phyloP scores from a whole-genome alignment of 2,797 vertebrate genomes.

The Anguilla obscura region DNA sequence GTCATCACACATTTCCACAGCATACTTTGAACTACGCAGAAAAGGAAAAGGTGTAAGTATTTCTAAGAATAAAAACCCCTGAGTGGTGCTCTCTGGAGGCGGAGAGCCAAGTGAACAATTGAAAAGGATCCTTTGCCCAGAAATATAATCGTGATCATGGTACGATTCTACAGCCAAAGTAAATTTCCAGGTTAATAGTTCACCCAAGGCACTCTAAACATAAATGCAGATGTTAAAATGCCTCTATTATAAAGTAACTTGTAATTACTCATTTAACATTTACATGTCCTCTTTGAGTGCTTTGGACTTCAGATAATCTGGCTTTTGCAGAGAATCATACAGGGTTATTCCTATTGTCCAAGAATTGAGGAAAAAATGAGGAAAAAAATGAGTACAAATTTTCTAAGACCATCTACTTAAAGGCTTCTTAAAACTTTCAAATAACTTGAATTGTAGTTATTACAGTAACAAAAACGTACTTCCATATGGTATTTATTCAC shows the following conservation, averaged over 20 bases:
- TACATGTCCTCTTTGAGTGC: not conserved
- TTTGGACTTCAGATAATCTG: not conserved
- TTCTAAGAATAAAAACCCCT: not conserved
- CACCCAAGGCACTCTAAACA: not conserved
- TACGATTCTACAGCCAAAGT: not conserved
- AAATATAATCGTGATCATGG: not conserved
- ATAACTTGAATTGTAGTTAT: not conserved
- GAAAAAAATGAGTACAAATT: not conserved
- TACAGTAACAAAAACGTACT: not conserved
- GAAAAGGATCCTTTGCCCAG: not conserved
- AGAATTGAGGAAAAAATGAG: not conserved
- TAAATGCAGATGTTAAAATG: not conserved
- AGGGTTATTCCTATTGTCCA: not conserved
- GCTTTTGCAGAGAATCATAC: not conserved
- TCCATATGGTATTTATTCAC: not conserved
- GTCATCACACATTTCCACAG: not conserved
- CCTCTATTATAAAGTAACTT: not conserved
- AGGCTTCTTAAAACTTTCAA: not conserved
- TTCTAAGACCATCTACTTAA: not conserved
- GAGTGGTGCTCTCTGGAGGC: not conserved
- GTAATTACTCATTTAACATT: not conserved
- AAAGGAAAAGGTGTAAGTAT: not conserved
- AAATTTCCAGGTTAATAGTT: not conserved
- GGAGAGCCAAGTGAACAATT: not conserved
- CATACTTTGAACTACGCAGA: not conserved